Base-by-base conservation (phyloP, 2,113 vertebrate genomes). In the Oryzias melastigma region DNA sequence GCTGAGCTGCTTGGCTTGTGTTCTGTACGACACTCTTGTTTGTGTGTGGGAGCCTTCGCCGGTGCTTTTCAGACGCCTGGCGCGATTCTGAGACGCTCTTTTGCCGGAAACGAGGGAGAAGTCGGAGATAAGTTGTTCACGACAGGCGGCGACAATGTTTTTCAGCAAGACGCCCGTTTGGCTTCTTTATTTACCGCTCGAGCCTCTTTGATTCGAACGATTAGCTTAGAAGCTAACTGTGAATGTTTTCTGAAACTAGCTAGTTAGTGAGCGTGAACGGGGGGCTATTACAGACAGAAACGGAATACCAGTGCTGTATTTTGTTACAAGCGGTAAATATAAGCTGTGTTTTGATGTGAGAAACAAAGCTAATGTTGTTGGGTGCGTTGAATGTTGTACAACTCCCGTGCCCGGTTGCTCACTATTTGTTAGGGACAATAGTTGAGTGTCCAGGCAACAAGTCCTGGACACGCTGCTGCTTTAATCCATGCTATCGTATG, bases 161-260 rank as follows among this genome's bases (percentile, higher is more conserved):
- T 35, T 35, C 35, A 35, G 35, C 35, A 35, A 35, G 10, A 35
- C 10, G 17, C 5, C 27, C 45, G 55, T 29, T 46, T 5, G 45
- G 4, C 62, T 62, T 43, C 52, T 83, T 59, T 35, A 75, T 70
- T 80, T 70, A 53, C 56, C 43, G 41, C 17, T 58, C 58, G 51
- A 80, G 73, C 76, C 73, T 80, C 65, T 87, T 76, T 74, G 75
- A 78, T 60, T 42, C 61, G 42, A 7, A 48, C 59, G 64, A 59
- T 62, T 51, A 82, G 88, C 85, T 90, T 84, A 79, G 85, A 71
- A 57, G 88, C 88, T 90, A 90, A 85, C 86, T 54, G 55, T 69
- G 62, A 80, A 75, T 85, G 82, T 83, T 84, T 73, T 70, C 69
- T 58, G 4, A 74, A 58, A 80, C 69, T 64, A 81, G 83, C 83